Conservation (phyloP, 2,888 invertebrate genomes). For the Gymnoscelis rufifasciata region DNA sequence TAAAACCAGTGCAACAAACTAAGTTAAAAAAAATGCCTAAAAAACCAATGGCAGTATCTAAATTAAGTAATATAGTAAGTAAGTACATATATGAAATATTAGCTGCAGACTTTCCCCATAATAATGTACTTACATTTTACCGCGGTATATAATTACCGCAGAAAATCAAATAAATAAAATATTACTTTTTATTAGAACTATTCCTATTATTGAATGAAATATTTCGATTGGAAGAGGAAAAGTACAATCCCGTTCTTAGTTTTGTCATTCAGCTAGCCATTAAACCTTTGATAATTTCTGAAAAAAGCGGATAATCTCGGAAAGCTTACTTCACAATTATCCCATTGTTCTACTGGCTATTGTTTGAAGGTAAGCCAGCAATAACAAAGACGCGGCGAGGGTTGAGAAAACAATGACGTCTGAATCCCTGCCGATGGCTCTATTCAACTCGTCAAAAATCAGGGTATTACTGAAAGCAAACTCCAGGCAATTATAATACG, state of each 20-base stretch:
- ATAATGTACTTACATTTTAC: too few relatives aligned
- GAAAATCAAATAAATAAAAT: too few relatives aligned
- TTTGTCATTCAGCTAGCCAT: neutral
- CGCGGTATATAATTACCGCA: too few relatives aligned
- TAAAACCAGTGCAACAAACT: too few relatives aligned
- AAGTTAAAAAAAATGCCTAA: too few relatives aligned
- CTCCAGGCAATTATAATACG: constrained; percentile 11
- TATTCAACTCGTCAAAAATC: constrained; percentile 53
- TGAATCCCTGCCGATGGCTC: constrained; percentile 53
- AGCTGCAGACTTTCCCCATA: too few relatives aligned
- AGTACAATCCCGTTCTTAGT: neutral
- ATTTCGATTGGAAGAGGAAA: neutral
- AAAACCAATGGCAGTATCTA: too few relatives aligned
- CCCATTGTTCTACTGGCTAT: constrained; percentile 64
- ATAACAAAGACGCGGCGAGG: constrained; percentile 57
- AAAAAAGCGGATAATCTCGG: constrained; percentile 52
- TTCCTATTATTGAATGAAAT: too few relatives aligned
- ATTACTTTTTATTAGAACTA: too few relatives aligned
- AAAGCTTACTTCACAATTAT: constrained; percentile 62
- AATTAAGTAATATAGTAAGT: too few relatives aligned
- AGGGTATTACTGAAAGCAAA: constrained; percentile 27
- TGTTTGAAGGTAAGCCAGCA: constrained; percentile 59
- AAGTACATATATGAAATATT: too few relatives aligned
- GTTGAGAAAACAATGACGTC: constrained; percentile 71
- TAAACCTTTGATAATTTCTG: constrained; percentile 11